Conservation (phyloP, 2,888 invertebrate species). For the Noctua fimbriata region DNA sequence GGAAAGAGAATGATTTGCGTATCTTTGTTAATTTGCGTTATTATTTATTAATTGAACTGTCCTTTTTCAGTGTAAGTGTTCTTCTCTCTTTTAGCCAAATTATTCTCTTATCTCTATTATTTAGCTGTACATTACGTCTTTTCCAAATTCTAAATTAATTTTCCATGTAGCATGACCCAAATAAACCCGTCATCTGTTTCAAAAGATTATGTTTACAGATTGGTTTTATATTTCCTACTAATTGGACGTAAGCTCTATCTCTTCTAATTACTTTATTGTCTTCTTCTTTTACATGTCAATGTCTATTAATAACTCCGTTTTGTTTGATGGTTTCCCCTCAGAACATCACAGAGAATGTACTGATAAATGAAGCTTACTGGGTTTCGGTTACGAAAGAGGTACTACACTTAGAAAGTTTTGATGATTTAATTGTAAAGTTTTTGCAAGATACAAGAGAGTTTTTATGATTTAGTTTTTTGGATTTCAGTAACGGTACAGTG, state of each 20-base stretch:
- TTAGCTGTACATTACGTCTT: conserved; percentile 69
- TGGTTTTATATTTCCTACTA: conserved; percentile 84
- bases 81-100: conserved; percentile 66
- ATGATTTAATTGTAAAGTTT: conserved; percentile 90
- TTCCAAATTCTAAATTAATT: conserved; percentile 82
- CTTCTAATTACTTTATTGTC: conserved; percentile 73
- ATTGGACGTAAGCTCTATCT: conserved; percentile 87
- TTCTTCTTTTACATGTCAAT: conserved; percentile 77
- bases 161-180: conserved; percentile 81
- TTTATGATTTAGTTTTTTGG: conserved; percentile 90
- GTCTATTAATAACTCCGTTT: conserved; percentile 88
- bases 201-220: conserved; percentile 84
- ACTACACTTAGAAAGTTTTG: conserved; percentile 91
- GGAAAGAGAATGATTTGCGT: conserved; percentile 62
- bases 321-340: conserved; percentile 93
- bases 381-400: conserved; percentile 98
- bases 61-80: conserved; percentile 41
- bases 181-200: conserved; percentile 74
- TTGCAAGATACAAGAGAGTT: conserved; percentile 90
- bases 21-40: conserved; percentile 46
- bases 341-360: conserved; percentile 99
- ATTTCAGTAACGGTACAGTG: conserved; percentile 90
- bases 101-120: conserved; percentile 70
- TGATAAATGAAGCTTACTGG: conserved; percentile 98
- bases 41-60: conserved; percentile 41